Conservation (phyloP, 2,797 vertebrate species). For the Percopsis omiscomaycus region DNA sequence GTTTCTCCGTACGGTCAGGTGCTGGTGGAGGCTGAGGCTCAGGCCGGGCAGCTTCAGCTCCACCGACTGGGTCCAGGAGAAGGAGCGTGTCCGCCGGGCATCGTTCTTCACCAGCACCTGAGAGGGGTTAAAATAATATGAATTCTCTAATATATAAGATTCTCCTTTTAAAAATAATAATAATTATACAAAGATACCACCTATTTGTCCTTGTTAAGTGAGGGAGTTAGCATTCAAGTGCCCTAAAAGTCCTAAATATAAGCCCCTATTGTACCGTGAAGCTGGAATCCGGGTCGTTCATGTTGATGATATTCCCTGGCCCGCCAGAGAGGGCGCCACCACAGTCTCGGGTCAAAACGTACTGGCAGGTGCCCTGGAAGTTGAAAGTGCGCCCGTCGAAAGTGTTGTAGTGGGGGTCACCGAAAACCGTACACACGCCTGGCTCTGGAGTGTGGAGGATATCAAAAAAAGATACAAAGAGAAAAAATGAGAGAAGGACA, state of each 20-base stretch:
- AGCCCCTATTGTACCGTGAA: constrained; percentile 78
- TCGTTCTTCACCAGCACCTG: constrained; percentile 93
- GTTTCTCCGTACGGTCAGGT: constrained; percentile 92
- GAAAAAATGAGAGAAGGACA: constrained; percentile 14
- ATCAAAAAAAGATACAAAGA: not conserved
- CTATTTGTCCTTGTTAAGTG: not conserved
- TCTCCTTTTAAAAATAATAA: no score
- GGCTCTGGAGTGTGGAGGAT: constrained; percentile 81
- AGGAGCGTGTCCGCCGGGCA: constrained; percentile 90
- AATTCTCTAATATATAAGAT: not conserved
- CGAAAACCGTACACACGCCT: constrained; percentile 97
- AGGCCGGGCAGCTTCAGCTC: constrained; percentile 84
- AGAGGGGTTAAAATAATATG: not conserved
- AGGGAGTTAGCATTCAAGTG: not conserved
- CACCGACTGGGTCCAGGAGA: constrained; percentile 98
- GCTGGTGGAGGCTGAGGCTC: constrained; percentile 90
- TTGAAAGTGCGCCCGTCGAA: constrained; percentile 98
- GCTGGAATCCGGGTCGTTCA: constrained; percentile 68
- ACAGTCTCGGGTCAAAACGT: constrained; percentile 93
- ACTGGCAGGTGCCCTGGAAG: constrained; percentile 99
- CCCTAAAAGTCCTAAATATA: not conserved
- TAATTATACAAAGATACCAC: no score
- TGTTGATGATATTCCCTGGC: constrained; percentile 34
- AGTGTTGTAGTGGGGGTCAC: constrained; percentile 99
- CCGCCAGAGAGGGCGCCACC: constrained; percentile 39